Conservation (phyloP, 2,888 invertebrate species). For the Linnaemya vulpina region DNA sequence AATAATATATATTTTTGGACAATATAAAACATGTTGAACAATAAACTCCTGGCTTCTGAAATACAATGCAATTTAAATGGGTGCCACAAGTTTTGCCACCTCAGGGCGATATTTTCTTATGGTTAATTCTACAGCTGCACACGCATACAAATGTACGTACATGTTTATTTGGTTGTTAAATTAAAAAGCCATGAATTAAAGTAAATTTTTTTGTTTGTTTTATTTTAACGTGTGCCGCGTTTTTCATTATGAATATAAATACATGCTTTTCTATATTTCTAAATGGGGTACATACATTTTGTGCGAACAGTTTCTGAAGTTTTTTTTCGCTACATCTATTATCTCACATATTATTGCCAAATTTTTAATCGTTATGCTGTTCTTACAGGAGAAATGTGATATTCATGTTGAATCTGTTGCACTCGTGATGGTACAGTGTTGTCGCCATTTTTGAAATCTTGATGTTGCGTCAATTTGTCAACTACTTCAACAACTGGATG, state of each 20-base stretch:
- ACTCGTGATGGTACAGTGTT: conserved; percentile 42
- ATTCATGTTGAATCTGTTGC: conserved; percentile 27
- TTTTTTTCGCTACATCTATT: background rate
- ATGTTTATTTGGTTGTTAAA: background rate
- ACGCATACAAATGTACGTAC: too few species aligned
- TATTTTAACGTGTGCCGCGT: background rate
- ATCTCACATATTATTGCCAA: background rate
- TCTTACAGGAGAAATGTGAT: conserved; percentile 34
- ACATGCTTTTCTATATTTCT: background rate
- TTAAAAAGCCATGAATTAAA: background rate
- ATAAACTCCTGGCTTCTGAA: too few species aligned
- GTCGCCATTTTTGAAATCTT: background rate
- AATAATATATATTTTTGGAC: conserved; percentile 40
- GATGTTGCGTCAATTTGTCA: conserved; percentile 4
- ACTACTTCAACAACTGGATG: background rate
- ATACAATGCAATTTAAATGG: too few species aligned
- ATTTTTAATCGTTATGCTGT: background rate
- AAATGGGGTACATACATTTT: background rate
- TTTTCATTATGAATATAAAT: too few species aligned
- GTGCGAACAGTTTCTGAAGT: too few species aligned
- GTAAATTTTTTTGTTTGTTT: background rate
- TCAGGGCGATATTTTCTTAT: too few species aligned
- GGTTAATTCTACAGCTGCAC: too few species aligned
- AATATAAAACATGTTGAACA: too few species aligned
- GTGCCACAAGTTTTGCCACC: too few species aligned